phyloP scores from a whole-genome alignment of 2,888 invertebrate species.

The Shargacucullia verbasci region DNA sequence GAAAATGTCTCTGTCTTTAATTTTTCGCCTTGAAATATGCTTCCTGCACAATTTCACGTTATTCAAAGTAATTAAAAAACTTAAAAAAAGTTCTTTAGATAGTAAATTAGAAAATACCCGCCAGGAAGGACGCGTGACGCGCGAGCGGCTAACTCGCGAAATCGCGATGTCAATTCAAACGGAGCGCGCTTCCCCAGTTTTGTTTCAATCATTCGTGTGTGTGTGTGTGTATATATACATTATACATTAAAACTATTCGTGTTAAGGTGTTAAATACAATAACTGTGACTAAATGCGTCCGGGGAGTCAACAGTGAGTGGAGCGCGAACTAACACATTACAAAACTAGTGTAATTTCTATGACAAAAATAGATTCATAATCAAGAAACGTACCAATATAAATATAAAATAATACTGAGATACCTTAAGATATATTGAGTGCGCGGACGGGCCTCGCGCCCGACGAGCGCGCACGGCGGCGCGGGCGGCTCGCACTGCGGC shows the following conservation, averaged over 20 bases:
- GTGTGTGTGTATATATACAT: constrained; percentile 67
- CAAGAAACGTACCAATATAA: constrained; percentile 93
- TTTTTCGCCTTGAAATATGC: constrained; percentile 11
- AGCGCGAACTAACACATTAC: constrained; percentile 75
- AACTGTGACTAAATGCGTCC: constrained; percentile 74
- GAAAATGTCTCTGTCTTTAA: constrained; percentile 56
- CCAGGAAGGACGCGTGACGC: constrained; percentile 50
- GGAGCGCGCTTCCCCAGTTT: constrained; percentile 80
- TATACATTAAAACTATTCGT: constrained; percentile 77
- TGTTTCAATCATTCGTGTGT: constrained; percentile 80
- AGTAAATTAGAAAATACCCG: constrained; percentile 47
- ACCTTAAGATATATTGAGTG: constrained; percentile 71
- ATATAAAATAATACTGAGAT: constrained; percentile 87
- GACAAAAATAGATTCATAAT: constrained; percentile 90
- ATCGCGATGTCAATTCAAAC: constrained; percentile 82
- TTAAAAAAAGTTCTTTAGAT: constrained; percentile 43
- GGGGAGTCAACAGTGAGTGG: constrained; percentile 83
- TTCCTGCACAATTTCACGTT: constrained; percentile 21
- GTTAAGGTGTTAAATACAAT: constrained; percentile 85
- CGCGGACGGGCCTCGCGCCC: constrained; percentile 59
- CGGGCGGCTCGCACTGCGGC: constrained; percentile 39
- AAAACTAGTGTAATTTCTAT: constrained; percentile 89
- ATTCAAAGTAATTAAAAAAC: constrained; percentile 33
- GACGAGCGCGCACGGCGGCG: constrained; percentile 58
- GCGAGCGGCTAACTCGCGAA: constrained; percentile 70